Percentiles rank a stretch among this genome's conserved stretches.
phyloP scores from a whole-genome alignment of 2,113 vertebrate genomes.

The Crocuta crocuta region DNA sequence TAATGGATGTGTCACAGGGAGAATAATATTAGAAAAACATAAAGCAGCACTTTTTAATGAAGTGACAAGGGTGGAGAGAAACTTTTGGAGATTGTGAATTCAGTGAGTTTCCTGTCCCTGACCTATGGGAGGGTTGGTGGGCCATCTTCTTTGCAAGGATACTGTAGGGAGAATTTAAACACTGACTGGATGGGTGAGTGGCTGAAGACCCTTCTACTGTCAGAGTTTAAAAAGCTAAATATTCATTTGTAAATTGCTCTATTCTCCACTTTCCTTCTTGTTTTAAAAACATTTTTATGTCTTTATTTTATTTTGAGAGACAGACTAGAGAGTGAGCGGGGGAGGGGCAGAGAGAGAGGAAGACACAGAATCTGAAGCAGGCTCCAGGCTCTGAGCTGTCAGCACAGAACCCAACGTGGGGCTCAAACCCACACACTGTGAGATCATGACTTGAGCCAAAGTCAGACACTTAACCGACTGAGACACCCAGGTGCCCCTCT shows the following conservation, averaged over 20 bases:
- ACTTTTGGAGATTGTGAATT: conserved; percentile 17
- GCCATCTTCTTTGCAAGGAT: background rate
- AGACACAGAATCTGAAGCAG: too few relatives aligned
- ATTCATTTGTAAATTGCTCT: conserved; percentile 22
- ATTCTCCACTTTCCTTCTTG: background rate
- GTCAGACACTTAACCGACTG: too few relatives aligned
- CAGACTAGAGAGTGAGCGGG: too few relatives aligned
- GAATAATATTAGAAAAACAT: conserved; percentile 51
- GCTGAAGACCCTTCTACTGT: conserved; percentile 20
- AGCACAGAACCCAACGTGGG: too few relatives aligned
- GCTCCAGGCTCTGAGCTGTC: too few relatives aligned
- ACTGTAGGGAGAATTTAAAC: background rate
- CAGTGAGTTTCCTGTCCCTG: conserved; percentile 4
- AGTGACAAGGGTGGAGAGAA: background rate
- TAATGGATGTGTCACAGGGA: conserved; percentile 34
- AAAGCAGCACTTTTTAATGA: conserved; percentile 41
- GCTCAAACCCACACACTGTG: too few relatives aligned
- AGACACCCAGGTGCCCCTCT: background rate
- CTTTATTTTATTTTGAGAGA: too few relatives aligned
- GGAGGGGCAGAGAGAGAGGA: too few relatives aligned
- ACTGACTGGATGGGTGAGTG: background rate
- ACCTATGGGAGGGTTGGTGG: background rate
- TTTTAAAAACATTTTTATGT: too few relatives aligned
- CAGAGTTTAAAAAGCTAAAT: background rate
- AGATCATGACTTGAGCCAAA: too few relatives aligned